These are phyloP conservation scores for Manis pentadactyla DNA, from an alignment of 2,797 vertebrate species.

Conservation along the genomic window DNA sequence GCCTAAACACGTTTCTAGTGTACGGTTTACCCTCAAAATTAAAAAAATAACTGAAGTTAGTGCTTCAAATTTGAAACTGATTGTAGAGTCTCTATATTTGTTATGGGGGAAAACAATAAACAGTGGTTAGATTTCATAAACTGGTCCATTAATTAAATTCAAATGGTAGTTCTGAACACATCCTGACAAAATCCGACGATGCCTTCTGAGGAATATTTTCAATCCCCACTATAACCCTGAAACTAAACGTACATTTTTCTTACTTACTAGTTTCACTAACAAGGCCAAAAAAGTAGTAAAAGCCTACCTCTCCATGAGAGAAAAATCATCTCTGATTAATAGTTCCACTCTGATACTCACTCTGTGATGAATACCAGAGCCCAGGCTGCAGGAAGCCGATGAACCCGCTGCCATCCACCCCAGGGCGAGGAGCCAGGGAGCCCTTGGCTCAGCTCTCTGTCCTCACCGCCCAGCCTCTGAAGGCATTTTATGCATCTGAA, in stretches of 20 bases:
- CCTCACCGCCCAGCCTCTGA: neutral
- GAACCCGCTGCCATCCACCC: neutral
- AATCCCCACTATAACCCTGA: constrained; percentile 45
- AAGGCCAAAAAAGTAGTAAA: neutral
- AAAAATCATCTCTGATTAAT: constrained; percentile 67
- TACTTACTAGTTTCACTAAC: constrained; percentile 46
- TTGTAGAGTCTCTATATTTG: neutral
- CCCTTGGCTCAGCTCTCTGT: constrained; percentile 47
- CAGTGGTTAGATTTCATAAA: neutral
- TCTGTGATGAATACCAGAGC: constrained; percentile 61
- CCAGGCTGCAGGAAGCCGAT: constrained; percentile 23
- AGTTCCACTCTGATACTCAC: neutral
- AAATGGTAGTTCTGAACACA: neutral
- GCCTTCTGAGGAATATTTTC: constrained; percentile 47
- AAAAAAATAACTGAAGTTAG: neutral
- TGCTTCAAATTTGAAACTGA: neutral
- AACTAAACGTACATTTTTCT: constrained; percentile 32
- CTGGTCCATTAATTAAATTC: constrained; percentile 14
- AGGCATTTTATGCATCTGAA: constrained; percentile 9
- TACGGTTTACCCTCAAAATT: neutral
- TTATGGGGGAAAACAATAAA: neutral
- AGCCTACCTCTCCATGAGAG: constrained; percentile 32
- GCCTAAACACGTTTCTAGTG: neutral
- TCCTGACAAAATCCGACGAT: neutral
- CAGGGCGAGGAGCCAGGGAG: constrained; percentile 62